phyloP scores from a whole-genome alignment of 1,140 invertebrate genomes.

The Nasonia longicornis region DNA sequence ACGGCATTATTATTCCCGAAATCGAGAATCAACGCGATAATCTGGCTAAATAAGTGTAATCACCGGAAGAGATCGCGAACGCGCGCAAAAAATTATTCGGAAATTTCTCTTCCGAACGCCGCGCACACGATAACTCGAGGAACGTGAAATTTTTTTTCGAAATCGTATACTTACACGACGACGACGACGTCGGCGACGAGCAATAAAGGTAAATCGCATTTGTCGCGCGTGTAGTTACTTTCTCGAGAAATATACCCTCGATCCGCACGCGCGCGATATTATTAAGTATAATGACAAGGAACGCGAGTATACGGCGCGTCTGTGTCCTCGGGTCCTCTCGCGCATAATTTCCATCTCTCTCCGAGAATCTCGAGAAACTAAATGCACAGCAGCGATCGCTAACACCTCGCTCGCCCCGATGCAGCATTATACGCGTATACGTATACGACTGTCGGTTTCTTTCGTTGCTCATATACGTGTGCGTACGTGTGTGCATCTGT shows the following conservation, averaged over 20 bases:
- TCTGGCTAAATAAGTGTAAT: conserved; percentile 18
- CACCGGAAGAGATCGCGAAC: background rate
- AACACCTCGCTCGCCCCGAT: background rate
- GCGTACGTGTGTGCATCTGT: background rate
- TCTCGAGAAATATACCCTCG: background rate
- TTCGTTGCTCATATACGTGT: background rate
- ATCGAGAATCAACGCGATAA: conserved; percentile 22
- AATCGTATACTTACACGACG: background rate
- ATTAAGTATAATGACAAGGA: background rate
- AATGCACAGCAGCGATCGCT: background rate
- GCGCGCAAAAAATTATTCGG: background rate
- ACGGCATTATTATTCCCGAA: conserved; percentile 6
- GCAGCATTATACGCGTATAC: background rate
- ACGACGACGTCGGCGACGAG: too few species aligned
- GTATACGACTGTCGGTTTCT: background rate
- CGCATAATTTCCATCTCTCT: background rate
- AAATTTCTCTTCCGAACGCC: background rate
- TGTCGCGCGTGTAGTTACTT: background rate
- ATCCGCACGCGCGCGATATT: background rate
- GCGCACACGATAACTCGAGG: background rate
- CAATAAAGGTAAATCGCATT: conserved; percentile 10
- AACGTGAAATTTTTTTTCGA: conserved; percentile 11
- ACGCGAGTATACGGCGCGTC: background rate
- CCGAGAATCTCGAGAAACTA: background rate
- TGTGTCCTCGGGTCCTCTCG: background rate